phyloP scores from a whole-genome alignment of 2,888 invertebrate species.

The Tenthredo notha region DNA sequence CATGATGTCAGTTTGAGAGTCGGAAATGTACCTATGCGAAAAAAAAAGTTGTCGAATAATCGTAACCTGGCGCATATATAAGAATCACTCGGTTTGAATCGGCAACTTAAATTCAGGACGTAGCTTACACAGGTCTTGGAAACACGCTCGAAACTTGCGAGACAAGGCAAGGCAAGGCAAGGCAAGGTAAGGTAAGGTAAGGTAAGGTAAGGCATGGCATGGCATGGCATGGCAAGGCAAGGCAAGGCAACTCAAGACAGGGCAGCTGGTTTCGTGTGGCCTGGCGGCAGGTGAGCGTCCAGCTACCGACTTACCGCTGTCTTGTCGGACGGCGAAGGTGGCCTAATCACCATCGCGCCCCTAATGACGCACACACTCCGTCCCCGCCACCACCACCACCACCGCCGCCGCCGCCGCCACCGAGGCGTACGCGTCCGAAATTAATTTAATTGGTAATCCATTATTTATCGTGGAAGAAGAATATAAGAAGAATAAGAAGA shows the following conservation, averaged over 20 bases:
- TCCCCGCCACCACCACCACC: conserved; percentile 58
- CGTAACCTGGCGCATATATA: background rate
- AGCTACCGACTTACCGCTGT: conserved; percentile 58
- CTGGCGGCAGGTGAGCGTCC: conserved; percentile 57
- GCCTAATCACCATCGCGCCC: conserved; percentile 74
- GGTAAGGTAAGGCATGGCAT: background rate
- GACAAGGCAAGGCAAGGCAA: background rate
- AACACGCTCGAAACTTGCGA: conserved; percentile 31
- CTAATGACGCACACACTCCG: conserved; percentile 69
- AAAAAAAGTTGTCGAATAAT: background rate
- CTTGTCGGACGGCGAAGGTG: conserved; percentile 61
- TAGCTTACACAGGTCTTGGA: conserved; percentile 37
- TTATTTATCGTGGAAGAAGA: conserved; percentile 67
- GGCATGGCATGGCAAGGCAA: background rate
- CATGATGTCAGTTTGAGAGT: background rate
- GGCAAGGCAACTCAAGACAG: background rate
- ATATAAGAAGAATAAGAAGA: background rate
- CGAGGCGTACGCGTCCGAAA: conserved; percentile 63
- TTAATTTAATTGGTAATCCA: conserved; percentile 73
- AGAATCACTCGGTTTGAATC: conserved; percentile 13
- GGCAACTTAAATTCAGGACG: conserved; percentile 40
- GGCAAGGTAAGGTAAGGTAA: background rate
- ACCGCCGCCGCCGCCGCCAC: conserved; percentile 55
- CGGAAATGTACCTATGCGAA: background rate
- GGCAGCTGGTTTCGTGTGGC: conserved; percentile 49